These are phyloP conservation scores for Oophaga sylvatica DNA, from an alignment of 2,797 vertebrate genomes.

Conservation along the genomic window DNA sequence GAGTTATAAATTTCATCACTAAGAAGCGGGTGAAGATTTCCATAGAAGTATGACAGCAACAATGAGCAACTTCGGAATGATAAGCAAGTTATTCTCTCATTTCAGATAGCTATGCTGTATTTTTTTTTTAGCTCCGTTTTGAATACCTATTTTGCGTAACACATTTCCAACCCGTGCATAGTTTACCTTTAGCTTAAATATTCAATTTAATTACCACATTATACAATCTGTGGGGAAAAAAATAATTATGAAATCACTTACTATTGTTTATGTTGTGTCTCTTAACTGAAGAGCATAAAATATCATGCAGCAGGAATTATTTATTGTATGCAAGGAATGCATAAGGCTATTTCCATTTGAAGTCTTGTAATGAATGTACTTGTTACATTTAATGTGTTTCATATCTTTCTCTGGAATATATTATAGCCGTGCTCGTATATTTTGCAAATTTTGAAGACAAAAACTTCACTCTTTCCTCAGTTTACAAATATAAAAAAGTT, in stretches of 20 bases:
- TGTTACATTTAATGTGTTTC: slow-evolving; percentile 56
- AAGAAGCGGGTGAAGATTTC: neutral
- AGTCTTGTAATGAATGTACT: slow-evolving; percentile 58
- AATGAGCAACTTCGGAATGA: neutral
- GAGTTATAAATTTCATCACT: neutral
- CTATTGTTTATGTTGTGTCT: slow-evolving; percentile 53
- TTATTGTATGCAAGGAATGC: slow-evolving; percentile 47
- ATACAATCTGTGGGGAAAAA: slow-evolving; percentile 38
- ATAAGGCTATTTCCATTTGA: slow-evolving; percentile 57
- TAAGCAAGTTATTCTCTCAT: neutral
- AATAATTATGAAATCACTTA: slow-evolving; percentile 54
- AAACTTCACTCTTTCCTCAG: neutral
- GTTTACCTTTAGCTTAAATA: slow-evolving; percentile 27
- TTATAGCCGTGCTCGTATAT: slow-evolving; percentile 43
- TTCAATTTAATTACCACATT: slow-evolving; percentile 50
- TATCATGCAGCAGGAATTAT: slow-evolving; percentile 31
- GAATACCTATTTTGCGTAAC: neutral
- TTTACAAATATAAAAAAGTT: slow-evolving; percentile 2
- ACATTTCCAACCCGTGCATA: neutral
- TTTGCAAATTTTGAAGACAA: slow-evolving; percentile 36
- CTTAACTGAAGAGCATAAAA: slow-evolving; percentile 48
- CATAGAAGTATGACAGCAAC: neutral
- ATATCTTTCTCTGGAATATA: slow-evolving; percentile 51
- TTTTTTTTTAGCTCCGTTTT: neutral
- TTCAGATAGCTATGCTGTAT: neutral